Percentiles rank a stretch among this genome's conserved stretches.
phyloP scores from a whole-genome alignment of 2,113 vertebrate genomes.

The Nothoprocta perdicaria region DNA sequence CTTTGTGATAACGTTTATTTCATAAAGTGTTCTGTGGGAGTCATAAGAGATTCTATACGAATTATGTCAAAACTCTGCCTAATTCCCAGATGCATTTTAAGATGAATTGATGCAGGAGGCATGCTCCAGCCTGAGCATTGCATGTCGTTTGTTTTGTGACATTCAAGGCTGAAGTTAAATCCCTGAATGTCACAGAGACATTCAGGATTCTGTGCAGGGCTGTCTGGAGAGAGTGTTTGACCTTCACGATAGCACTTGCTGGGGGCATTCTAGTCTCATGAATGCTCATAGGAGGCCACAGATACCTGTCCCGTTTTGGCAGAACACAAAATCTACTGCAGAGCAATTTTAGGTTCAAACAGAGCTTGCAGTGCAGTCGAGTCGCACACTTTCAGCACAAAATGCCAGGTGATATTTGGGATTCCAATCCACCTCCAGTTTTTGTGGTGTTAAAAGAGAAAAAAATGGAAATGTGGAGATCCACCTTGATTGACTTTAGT shows the following conservation, averaged over 20 bases:
- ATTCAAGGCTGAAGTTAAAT: conserved; percentile 44
- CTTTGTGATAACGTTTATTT: conserved; percentile 58
- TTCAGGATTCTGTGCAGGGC: conserved; percentile 28
- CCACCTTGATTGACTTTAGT: not conserved
- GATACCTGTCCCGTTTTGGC: conserved; percentile 14
- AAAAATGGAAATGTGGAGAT: not conserved
- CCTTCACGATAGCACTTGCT: conserved; percentile 51
- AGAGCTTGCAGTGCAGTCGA: not conserved
- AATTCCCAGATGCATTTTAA: conserved; percentile 47
- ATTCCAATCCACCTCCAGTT: not conserved
- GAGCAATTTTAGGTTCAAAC: not conserved
- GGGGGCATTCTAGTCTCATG: conserved; percentile 38
- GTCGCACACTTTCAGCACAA: not conserved
- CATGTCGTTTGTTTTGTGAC: conserved; percentile 7
- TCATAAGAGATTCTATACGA: conserved; percentile 26
- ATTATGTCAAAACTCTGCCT: conserved; percentile 10
- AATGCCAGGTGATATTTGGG: not conserved
- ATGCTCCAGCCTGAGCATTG: not conserved
- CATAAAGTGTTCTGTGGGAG: not conserved
- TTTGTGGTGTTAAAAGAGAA: not conserved
- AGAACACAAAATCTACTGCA: not conserved
- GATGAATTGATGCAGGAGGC: conserved; percentile 3
- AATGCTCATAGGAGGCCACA: conserved; percentile 34
- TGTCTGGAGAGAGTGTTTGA: conserved; percentile 53
- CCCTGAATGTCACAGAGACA: conserved; percentile 57